A percentile compares a stretch with the other conserved stretches of the same genome.
Conservation (phyloP, 2,113 vertebrate genomes). For the Centropristis striata region DNA sequence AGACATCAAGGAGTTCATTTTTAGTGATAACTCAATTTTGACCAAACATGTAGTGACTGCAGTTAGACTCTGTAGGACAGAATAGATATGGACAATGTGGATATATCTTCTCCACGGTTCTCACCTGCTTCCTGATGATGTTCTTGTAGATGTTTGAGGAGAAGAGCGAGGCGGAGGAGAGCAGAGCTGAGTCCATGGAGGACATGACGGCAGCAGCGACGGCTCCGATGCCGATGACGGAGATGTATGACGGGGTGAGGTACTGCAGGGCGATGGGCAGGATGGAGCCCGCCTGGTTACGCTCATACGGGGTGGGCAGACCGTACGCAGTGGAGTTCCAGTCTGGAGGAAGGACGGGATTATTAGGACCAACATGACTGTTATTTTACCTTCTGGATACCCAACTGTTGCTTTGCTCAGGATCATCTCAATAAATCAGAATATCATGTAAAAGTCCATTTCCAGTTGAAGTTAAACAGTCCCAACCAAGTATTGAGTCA, state of each 20-base stretch:
- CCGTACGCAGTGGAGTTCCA: conserved; percentile 79
- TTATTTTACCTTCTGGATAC: no score
- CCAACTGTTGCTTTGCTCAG: no score
- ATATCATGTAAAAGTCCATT: no score
- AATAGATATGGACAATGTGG: not conserved
- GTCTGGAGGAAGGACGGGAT: conserved; percentile 49
- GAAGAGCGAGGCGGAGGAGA: conserved; percentile 81
- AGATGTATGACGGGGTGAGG: conserved; percentile 72
- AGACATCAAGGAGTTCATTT: no score
- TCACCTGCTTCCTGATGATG: conserved; percentile 75
- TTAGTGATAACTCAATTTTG: no score
- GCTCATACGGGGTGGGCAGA: conserved; percentile 64
- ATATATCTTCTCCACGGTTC: not conserved
- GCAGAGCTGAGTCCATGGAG: conserved; percentile 84
- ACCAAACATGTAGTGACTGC: no score
- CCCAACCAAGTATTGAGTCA: no score
- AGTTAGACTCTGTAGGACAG: no score
- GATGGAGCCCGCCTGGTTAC: conserved; percentile 70
- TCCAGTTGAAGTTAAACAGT: no score
- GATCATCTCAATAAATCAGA: no score
- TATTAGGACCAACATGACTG: conserved; percentile 9
- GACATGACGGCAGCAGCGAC: conserved; percentile 83
- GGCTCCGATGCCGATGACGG: conserved; percentile 74
- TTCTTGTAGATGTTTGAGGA: conserved; percentile 80
- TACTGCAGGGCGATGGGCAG: conserved; percentile 71